Evolutionary conservation across 2,888 invertebrate genomes (phyloP), one percentile per base, ranked within the genome.

Genomic region (Melanotus villosus): DNA sequence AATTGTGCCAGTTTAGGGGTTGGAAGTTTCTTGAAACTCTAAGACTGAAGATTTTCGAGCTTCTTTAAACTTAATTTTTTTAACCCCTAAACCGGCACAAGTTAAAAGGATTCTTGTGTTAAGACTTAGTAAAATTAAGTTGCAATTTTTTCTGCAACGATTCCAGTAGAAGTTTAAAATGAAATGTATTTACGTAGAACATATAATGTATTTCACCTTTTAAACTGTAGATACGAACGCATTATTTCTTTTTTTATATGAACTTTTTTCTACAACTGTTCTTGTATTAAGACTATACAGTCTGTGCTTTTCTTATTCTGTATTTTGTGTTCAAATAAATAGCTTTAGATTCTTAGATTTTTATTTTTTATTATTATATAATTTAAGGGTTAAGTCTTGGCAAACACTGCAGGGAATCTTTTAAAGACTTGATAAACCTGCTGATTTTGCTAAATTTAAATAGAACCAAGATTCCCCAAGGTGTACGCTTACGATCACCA

Each of bases 271-370:
- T 50, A 23, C 7, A 16, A 18, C 21, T 21, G 23, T 23, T 12
- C n/a, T 18, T 43, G 34, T 41, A 14, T 10, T 34, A 36, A 26
- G 30, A 57, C 18, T 54, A 16, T 57, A 34, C 7, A 32, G 18
- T 58, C 34, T 45, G n/a, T 64, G 45, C 26, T 30, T 32, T 38
- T 38, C 57, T 21, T 58, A 45, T 45, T 56, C 16, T 65, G 38
- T 32, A 56, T 34, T 34, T 63, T 57, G 47, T 58, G 62, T 64
- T 68, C 36, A 36, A 56, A 62, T 68, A 68, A 68, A 68, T 62
- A 62, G 52, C 34, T 65, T 36, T 43, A 45, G 60, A 59, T 52
- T 14, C 50, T 21, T 43, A 38, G 19, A 38, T 60, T 60, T 52
- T 30, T 36, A 59, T 67, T 59, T 26, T 52, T 66, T 36, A 6